Percentiles rank a stretch among this genome's conserved stretches.
These are phyloP conservation scores for Oscheius sp. DNA, from an alignment of 2,888 invertebrate species.

Conservation along the genomic window DNA sequence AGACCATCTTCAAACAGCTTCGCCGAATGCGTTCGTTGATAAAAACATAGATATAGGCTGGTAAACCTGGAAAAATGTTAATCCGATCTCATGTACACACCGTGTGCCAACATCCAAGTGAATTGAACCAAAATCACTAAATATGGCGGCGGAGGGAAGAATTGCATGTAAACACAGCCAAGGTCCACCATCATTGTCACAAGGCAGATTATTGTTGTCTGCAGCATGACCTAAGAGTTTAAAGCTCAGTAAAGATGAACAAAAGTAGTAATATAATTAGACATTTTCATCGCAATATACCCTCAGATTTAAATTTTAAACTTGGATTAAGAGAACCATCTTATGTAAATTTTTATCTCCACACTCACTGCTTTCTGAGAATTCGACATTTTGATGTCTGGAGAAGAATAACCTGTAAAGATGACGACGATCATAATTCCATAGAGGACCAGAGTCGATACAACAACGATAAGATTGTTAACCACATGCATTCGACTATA, in stretches of 20 bases:
- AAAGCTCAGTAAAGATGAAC: no score
- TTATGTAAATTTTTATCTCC: no score
- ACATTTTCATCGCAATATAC: no score
- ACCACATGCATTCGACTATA: slow-evolving; percentile 2
- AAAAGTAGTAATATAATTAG: no score
- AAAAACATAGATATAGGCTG: slow-evolving; percentile 14
- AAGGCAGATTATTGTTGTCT: slow-evolving; percentile 3
- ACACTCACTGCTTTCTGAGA: not conserved
- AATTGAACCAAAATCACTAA: not conserved
- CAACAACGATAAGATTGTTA: not conserved
- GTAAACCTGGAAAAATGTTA: not conserved
- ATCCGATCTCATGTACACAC: not conserved
- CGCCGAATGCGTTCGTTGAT: not conserved
- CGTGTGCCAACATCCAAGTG: not conserved
- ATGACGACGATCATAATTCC: not conserved
- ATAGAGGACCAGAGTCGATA: not conserved
- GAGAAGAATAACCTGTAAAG: not conserved
- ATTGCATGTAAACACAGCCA: slow-evolving; percentile 20
- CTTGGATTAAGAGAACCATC: no score
- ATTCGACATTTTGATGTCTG: not conserved
- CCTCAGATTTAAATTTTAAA: no score
- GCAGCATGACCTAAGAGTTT: not conserved
- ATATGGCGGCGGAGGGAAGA: not conserved
- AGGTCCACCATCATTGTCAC: not conserved
- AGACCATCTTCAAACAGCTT: not conserved